Evolutionary conservation across 2,113 vertebrate genomes (phyloP), one percentile per base, ranked within the genome.

Genomic region (Clinocottus analis): DNA sequence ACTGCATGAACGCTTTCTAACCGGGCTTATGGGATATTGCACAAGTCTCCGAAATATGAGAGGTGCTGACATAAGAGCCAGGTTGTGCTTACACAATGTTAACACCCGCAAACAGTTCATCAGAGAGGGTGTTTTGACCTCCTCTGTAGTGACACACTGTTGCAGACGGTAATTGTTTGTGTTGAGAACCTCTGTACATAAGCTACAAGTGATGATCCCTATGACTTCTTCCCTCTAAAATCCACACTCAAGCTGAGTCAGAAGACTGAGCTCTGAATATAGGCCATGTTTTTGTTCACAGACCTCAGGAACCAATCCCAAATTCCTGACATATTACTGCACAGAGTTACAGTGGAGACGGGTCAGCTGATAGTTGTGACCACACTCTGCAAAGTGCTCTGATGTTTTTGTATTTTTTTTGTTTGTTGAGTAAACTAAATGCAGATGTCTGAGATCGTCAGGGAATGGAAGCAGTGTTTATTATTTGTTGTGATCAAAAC

Each of bases 271-370:
- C 66, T 84, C 16, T 65, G 62, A 82, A 80, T 76, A 85, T 78
- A 81, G 82, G 77, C 71, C 76, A 71, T 86, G 72, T 82, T 85
- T 81, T 87, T 84, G 71, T 86, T 88, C 71, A 51, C 71, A 63
- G 69, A 47, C 72, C 55, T 78, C 55, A 37, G 72, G 67, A 81
- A 53, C 79, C 62, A 55, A 80, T 84, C 82, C 77, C 70, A 86
- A 75, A 89, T 93, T 92, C 90, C 85, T 88, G 69, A 72, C 73
- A 83, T 77, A 84, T 83, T 81, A 77, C 62, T 76, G 71, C 69
- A 63, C 39, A 69, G 37, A 61, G 77, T 80, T 87, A 76, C 84
- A 80, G 72, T 87, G 72, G 89, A 68, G 58, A 68, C 55, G 12
- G 61, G 80, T 85, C 85, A 88, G 81, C 84, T 90, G 87, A 75